Evolutionary conservation across 2,888 invertebrate genomes (phyloP), one percentile per base, ranked within the genome.

Genomic region (Adineta ricciae): DNA sequence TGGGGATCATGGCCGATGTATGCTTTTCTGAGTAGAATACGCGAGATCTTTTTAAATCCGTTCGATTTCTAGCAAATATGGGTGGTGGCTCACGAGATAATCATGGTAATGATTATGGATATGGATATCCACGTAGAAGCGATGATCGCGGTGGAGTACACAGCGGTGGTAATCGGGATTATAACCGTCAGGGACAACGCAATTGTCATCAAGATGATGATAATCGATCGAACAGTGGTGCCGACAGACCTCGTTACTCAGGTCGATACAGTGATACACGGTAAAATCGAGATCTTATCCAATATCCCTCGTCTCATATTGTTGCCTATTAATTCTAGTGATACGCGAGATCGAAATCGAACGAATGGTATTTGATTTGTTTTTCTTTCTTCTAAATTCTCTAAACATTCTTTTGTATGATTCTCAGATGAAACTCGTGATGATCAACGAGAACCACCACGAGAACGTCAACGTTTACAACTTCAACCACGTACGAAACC

Each of bases 401-500:
- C 11, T 1, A 56, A 27, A 16, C 19, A 0, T 19, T 64, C 16
- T 7, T 19, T 36, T 36, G 32, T 5, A 19, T 64, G 19, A 32
- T 0, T n/a, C 1, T 78, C 41, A 78, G 78, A 78, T 24, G 78
- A 78, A n/a, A 11, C 78, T n/a, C 16, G 27, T 16, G 64, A 32
- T 32, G 64, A 64, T 32, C 41, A 41, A 78, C 41, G n/a, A n/a
- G 78, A 78, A 84, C 93, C 93, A 88, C 92, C 93, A 27, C 92
- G 93, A 86, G 93, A 93, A 88, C 93, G 96, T 86, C 95, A 94
- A 16, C 94, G 94, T 90, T 90, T 97, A 88, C 93, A 94, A 87
- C 91, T 97, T 86, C 92, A 94, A 86, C 96, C 96, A 19, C 93
- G 96, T 83, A 94, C 95, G 3, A 93, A 94, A 88, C 95, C 95